Evolutionary conservation across 2,113 vertebrate genomes (phyloP).

Genomic region (Pterophyllum scalare): DNA sequence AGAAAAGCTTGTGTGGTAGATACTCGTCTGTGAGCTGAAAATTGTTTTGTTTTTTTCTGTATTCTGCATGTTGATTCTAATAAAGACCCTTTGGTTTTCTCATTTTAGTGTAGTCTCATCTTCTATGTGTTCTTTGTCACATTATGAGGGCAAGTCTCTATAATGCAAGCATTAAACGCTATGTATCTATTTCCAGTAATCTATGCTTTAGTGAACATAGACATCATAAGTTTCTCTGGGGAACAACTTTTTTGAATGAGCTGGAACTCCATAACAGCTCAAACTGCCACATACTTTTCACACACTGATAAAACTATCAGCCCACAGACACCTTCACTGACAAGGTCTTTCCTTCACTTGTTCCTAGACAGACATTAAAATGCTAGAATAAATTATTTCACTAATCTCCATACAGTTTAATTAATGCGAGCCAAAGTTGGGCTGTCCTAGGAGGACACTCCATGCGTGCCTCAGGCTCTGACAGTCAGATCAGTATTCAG

Average conservation of each 20-base stretch:
- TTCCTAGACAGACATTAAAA: constrained; percentile 27
- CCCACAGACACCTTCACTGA: constrained; percentile 12
- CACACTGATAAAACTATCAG: constrained; percentile 2
- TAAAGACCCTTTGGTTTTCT: constrained; percentile 75
- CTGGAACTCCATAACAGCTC: neutral
- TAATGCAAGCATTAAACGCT: neutral
- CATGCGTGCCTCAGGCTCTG: constrained; percentile 11
- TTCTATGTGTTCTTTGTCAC: neutral
- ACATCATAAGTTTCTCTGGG: neutral
- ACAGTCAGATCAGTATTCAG: constrained; percentile 53
- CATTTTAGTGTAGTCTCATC: constrained; percentile 24
- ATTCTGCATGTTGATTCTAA: constrained; percentile 78
- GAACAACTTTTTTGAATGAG: neutral
- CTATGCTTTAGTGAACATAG: neutral
- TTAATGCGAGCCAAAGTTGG: constrained; percentile 36
- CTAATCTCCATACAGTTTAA: constrained; percentile 54
- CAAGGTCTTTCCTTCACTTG: neutral
- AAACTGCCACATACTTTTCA: constrained; percentile 8
- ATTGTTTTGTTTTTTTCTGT: constrained; percentile 77
- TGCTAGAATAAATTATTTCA: constrained; percentile 50
- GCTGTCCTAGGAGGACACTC: constrained; percentile 19
- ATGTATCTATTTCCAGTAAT: neutral
- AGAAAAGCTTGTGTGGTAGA: constrained; percentile 74
- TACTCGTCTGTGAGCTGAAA: constrained; percentile 82
- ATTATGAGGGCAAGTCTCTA: neutral